A percentile compares a stretch with the other conserved stretches of the same genome.
Evolutionary conservation across 2,888 invertebrate genomes (phyloP).

Genomic region (Plemyria rubiginata): DNA sequence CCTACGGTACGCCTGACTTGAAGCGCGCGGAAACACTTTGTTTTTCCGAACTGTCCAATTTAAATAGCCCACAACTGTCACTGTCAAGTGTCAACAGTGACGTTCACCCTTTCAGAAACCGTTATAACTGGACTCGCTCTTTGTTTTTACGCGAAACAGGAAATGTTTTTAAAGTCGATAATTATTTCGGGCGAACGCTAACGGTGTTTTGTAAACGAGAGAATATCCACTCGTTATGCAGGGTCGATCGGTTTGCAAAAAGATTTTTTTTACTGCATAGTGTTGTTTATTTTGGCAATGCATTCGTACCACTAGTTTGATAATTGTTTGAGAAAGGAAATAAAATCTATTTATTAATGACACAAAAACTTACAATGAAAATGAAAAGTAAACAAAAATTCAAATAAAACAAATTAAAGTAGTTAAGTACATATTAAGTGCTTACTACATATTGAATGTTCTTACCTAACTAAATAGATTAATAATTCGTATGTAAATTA

Average conservation of each 20-base stretch:
- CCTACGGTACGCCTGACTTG: constrained; percentile 9
- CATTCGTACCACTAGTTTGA: neutral
- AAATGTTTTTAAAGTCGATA: constrained; percentile 50
- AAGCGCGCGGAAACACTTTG: constrained; percentile 11
- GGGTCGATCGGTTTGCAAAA: constrained; percentile 1
- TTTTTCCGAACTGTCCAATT: constrained; percentile 22
- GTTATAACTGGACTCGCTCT: constrained; percentile 23
- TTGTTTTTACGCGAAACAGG: constrained; percentile 34
- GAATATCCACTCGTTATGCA: constrained; percentile 16
- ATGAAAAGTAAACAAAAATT: no score
- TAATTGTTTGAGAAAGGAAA: no score
- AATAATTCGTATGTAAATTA: no score
- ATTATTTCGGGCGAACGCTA: constrained; percentile 28
- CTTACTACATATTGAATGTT: no score
- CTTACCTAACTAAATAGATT: no score
- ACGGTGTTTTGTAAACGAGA: constrained; percentile 43
- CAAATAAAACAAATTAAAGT: no score
- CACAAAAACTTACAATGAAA: no score
- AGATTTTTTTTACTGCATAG: neutral
- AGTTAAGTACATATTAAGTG: no score
- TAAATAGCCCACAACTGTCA: constrained; percentile 29
- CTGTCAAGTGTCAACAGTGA: constrained; percentile 3
- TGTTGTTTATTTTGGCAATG: neutral
- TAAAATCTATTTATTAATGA: no score
- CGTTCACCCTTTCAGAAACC: constrained; percentile 21